Conservation (phyloP, 2,797 vertebrate genomes). For the Danio tinwini region DNA sequence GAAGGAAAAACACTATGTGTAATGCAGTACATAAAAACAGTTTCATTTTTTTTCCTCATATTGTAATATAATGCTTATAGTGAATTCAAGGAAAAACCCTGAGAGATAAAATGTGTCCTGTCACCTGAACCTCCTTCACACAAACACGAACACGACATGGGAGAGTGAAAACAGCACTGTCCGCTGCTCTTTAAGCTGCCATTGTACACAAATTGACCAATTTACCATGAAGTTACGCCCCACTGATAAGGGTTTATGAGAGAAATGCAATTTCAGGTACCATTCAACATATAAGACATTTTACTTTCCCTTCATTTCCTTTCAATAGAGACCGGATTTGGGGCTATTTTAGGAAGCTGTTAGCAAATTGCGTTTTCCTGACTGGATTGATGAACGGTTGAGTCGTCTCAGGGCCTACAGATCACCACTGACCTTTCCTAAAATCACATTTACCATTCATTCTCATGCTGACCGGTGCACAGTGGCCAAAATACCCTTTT, state of each 20-base stretch:
- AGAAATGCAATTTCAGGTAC: conserved; percentile 25
- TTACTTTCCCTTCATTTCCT: conserved; percentile 24
- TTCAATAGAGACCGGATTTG: conserved; percentile 14
- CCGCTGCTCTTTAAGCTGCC: neutral
- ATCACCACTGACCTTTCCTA: conserved; percentile 13
- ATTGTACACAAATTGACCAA: conserved; percentile 15
- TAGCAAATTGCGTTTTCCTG: conserved; percentile 15
- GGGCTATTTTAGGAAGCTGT: neutral
- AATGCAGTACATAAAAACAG: too few species aligned
- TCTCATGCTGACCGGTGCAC: neutral
- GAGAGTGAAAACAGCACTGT: conserved; percentile 21
- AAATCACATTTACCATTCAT: conserved; percentile 5
- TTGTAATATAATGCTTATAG: too few species aligned
- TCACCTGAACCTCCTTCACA: neutral
- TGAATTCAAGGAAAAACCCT: neutral
- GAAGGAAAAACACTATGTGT: too few species aligned
- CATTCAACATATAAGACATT: conserved; percentile 25
- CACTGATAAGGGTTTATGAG: conserved; percentile 23
- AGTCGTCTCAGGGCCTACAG: neutral
- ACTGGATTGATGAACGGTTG: neutral
- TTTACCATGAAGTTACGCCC: conserved; percentile 12
- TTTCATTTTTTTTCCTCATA: too few species aligned
- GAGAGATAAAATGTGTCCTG: conserved; percentile 15
- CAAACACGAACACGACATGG: neutral
- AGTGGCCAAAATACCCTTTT: neutral